A percentile compares a stretch with the other conserved stretches of the same genome.
These are phyloP conservation scores for Macaria notata DNA, from an alignment of 2,888 invertebrate genomes.

Conservation along the genomic window DNA sequence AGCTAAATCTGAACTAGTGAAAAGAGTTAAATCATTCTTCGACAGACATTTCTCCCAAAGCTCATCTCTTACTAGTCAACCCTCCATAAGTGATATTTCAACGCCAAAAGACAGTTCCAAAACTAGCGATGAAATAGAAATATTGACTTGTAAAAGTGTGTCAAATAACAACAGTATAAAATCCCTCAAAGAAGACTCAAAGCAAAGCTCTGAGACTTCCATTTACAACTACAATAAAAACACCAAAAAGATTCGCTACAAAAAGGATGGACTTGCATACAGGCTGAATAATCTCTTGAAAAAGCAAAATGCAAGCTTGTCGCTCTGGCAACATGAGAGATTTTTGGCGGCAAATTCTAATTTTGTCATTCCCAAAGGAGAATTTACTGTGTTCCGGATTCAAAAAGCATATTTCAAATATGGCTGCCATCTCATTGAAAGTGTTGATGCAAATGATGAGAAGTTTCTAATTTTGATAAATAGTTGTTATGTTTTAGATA, in stretches of 20 bases:
- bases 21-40: slow-evolving; percentile 61
- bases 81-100: slow-evolving; percentile 58
- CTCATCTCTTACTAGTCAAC: slow-evolving; percentile 55
- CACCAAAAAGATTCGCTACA: slow-evolving; percentile 60
- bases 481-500: slow-evolving; percentile 47
- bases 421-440: slow-evolving; percentile 58
- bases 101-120: slow-evolving; percentile 52
- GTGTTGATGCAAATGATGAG: slow-evolving; percentile 45
- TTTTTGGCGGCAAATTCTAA: slow-evolving; percentile 70
- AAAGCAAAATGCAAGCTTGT: slow-evolving; percentile 68
- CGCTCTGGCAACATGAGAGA: slow-evolving; percentile 80
- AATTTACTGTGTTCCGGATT: slow-evolving; percentile 52
- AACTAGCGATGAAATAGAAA: slow-evolving; percentile 57
- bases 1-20: slow-evolving; percentile 40
- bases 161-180: slow-evolving; percentile 29
- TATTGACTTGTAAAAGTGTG: slow-evolving; percentile 43
- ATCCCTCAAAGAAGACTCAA: slow-evolving; percentile 27
- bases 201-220: slow-evolving; percentile 21
- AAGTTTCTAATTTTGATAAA: slow-evolving; percentile 58
- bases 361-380: slow-evolving; percentile 63
- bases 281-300: slow-evolving; percentile 66
- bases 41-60: slow-evolving; percentile 59
- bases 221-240: slow-evolving; percentile 32
- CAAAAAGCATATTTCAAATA: slow-evolving; percentile 53
- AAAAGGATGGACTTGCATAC: slow-evolving; percentile 72